Base-by-base conservation (phyloP, 2,113 vertebrate species). In the Leuciscus idus region DNA sequence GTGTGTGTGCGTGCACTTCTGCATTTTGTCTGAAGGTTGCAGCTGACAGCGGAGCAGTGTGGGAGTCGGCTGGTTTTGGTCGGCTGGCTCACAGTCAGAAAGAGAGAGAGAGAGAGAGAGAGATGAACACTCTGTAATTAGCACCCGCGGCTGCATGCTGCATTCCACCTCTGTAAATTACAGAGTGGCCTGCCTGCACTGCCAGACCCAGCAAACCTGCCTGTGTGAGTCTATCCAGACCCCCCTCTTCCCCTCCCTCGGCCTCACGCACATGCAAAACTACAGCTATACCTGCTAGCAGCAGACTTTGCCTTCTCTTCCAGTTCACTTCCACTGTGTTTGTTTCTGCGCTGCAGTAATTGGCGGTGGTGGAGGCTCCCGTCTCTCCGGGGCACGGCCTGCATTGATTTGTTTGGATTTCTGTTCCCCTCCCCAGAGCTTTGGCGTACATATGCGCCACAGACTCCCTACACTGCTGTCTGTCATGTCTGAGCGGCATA, bases 141-240 rank as follows among this genome's bases (percentile, higher is more conserved):
- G 85, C 83, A 89, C 89, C 88, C 70, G 84, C 74, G 88, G 88
- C 91, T 89, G 78, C 79, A 89, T 91, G 91, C 92, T 88, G 88
- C 91, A 92, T 93, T 93, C 92, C 91, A 90, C 89, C 88, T 93
- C 90, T 90, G 88, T 91, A 92, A 93, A 91, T 91, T 88, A 90
- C 90, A 91, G 88, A 90, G 87, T 90, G 87, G 74, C 87, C 59
- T 87, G 86, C 80, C 80, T 86, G 80, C 74, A 57, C 84, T 68
- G 74, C 84, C 80, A 88, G 80, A 85, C 84, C 81, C 64, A 86
- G 81, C 87, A 88, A 86, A 88, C 86, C 87, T 84, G 87, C 81
- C 46, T 78, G 78, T 59, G 52, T 90, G 82, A 87, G 87, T 77
- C 76, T 77, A 75, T 72, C 70, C 80, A 86, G 81, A 86, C n/a